Evolutionary conservation across 2,888 invertebrate species (phyloP).

Genomic region (Lasioglossum leucozonium): DNA sequence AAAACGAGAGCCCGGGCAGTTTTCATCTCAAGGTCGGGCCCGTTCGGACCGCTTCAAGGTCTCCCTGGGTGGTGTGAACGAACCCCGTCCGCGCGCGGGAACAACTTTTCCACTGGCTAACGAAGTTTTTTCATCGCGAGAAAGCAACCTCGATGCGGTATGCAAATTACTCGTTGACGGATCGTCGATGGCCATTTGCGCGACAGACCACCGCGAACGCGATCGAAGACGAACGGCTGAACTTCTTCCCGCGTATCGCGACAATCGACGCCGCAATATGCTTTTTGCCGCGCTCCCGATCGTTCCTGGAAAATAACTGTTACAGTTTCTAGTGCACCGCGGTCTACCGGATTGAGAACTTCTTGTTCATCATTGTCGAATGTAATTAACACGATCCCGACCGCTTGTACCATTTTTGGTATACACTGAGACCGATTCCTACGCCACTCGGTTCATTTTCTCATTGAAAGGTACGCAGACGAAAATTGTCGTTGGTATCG

Average conservation of each 20-base stretch:
- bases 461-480: background rate
- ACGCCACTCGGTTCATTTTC: background rate
- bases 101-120: background rate
- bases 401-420: background rate
- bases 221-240: constrained; percentile 24
- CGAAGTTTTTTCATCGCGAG: background rate
- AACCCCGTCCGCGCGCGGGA: constrained; percentile 19
- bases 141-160: constrained; percentile 12
- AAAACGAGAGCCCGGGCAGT: constrained; percentile 56
- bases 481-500: background rate
- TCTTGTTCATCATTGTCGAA: background rate
- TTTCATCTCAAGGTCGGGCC: constrained; percentile 57
- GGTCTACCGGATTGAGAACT: background rate
- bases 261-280: constrained; percentile 56
- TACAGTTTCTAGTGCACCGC: constrained; percentile 10
- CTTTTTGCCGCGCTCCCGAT: constrained; percentile 71
- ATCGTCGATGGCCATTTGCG: background rate
- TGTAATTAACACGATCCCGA: background rate
- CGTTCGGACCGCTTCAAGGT: constrained; percentile 31
- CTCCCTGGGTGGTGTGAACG: constrained; percentile 25
- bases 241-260: constrained; percentile 58
- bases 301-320: constrained; percentile 71
- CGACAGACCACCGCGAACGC: background rate
- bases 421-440: background rate
- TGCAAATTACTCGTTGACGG: background rate